These are phyloP conservation scores for Heterodera carotae DNA, from an alignment of 1,140 invertebrate genomes.

Conservation along the genomic window DNA sequence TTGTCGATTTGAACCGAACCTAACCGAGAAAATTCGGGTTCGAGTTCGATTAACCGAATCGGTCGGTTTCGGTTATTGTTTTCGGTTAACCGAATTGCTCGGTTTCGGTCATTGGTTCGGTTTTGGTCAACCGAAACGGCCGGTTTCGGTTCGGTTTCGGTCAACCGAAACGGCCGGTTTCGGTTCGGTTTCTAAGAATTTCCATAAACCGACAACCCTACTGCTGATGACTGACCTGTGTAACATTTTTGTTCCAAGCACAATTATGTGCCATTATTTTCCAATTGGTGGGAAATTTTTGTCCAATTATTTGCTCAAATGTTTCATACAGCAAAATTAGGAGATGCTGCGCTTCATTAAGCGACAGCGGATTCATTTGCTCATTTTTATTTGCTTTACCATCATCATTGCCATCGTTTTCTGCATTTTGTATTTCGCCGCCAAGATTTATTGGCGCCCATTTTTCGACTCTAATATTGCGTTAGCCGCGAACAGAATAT, in stretches of 20 bases:
- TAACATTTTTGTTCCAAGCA: neutral
- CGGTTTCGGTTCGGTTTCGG: too few relatives aligned
- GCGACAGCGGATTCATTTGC: neutral
- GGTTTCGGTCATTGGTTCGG: too few relatives aligned
- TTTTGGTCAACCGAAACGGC: too few relatives aligned
- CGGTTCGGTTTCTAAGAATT: neutral
- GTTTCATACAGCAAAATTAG: neutral
- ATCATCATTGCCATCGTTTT: too few relatives aligned
- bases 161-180: too few relatives aligned
- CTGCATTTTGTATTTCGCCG: too few relatives aligned
- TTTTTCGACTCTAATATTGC: neutral
- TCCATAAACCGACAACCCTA: too few relatives aligned
- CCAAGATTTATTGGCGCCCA: neutral
- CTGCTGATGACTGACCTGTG: neutral
- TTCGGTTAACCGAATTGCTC: too few relatives aligned
- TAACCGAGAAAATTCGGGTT: too few relatives aligned
- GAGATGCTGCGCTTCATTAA: neutral
- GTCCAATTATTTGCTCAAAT: neutral
- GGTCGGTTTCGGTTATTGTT: too few relatives aligned
- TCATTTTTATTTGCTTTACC: neutral
- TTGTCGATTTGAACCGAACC: too few relatives aligned
- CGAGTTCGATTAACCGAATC: too few relatives aligned
- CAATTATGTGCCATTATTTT: neutral
- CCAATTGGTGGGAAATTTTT: neutral
- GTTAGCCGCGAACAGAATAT: neutral